A percentile compares a stretch with the other conserved stretches of the same genome.
These are phyloP conservation scores for Hydriomena furcata DNA, from an alignment of 2,888 invertebrate genomes.

Conservation along the genomic window DNA sequence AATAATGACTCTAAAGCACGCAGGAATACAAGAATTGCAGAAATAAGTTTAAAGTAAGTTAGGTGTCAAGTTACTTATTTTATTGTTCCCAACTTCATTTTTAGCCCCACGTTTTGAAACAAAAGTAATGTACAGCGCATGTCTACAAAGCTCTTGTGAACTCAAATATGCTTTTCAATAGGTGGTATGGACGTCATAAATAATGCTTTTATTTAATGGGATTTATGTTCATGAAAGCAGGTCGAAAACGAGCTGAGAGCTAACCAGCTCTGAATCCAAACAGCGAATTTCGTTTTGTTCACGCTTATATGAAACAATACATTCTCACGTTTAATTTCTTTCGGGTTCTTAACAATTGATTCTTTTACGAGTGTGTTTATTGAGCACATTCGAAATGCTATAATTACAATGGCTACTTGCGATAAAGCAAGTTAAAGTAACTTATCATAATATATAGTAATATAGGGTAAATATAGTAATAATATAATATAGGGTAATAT, in stretches of 20 bases:
- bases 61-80: conserved; percentile 21
- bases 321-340: conserved; percentile 83
- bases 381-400: conserved; percentile 74
- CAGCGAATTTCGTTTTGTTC: conserved; percentile 75
- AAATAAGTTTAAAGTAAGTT: conserved; percentile 10
- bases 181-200: conserved; percentile 64
- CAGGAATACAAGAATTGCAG: conserved; percentile 7
- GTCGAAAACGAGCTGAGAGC: conserved; percentile 80
- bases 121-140: conserved; percentile 53
- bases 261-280: conserved; percentile 67
- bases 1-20: conserved; percentile 16
- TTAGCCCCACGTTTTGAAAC: conserved; percentile 33
- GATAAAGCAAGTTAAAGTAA: conserved; percentile 42
- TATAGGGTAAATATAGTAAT: no score
- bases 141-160: conserved; percentile 47
- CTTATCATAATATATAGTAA: no score
- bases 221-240: conserved; percentile 77
- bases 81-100: conserved; percentile 12
- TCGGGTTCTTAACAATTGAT: conserved; percentile 76
- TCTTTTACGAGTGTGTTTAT: conserved; percentile 83
- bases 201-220: conserved; percentile 75
- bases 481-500: no score
- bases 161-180: conserved; percentile 63
- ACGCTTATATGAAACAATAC: conserved; percentile 80
- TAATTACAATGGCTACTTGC: conserved; percentile 69